These are phyloP conservation scores for Apamea anceps DNA, from an alignment of 2,888 invertebrate species.

Conservation along the genomic window DNA sequence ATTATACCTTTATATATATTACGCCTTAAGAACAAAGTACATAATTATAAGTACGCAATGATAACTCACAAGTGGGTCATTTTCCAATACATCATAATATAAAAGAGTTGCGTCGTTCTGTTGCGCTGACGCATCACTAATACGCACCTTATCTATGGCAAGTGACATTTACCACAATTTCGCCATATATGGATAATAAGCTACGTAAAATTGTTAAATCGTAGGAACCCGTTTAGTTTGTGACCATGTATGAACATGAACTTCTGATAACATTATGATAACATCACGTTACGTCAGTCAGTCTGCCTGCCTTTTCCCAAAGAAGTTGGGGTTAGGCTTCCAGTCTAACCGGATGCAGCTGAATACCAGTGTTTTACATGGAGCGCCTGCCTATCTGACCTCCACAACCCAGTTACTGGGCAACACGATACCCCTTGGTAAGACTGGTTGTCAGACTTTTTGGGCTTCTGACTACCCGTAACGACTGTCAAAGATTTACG, in stretches of 20 bases:
- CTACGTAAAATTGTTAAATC: constrained; percentile 12
- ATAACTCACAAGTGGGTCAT: constrained; percentile 32
- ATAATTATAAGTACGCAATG: constrained; percentile 2
- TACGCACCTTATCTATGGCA: constrained; percentile 41
- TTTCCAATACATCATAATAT: constrained; percentile 27
- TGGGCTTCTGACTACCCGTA: no score
- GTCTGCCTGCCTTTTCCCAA: no score
- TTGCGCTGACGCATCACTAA: constrained; percentile 45
- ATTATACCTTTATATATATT: background rate
- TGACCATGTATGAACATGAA: background rate
- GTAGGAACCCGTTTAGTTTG: background rate
- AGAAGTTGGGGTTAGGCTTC: no score
- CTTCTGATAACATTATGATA: background rate
- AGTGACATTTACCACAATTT: constrained; percentile 49
- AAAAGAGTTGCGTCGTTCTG: constrained; percentile 31
- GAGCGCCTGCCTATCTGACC: no score
- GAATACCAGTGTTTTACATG: no score
- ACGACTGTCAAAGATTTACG: no score
- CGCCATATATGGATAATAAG: constrained; percentile 12
- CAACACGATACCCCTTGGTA: no score
- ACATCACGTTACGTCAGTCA: background rate
- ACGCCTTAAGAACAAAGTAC: constrained; percentile 4
- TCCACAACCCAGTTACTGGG: no score
- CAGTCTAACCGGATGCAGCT: no score
- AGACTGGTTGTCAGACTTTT: no score